Conservation (phyloP, 2,888 invertebrate species). For the Erannis defoliaria region DNA sequence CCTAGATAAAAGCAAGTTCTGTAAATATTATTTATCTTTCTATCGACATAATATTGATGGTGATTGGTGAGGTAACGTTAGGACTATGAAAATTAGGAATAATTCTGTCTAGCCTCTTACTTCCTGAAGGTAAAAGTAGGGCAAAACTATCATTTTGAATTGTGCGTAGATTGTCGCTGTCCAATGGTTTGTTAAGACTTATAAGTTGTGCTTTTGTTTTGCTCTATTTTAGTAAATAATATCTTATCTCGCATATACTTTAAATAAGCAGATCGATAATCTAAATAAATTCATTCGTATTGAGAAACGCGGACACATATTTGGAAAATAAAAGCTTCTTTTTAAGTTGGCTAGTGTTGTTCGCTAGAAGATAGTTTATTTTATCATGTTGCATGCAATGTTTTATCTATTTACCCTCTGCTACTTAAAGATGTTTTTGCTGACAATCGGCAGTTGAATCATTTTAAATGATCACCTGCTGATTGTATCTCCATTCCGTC, state of each 20-base stretch:
- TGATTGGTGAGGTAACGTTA: constrained; percentile 53
- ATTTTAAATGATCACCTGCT: too few relatives aligned
- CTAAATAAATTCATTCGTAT: too few relatives aligned
- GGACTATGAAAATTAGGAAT: constrained; percentile 58
- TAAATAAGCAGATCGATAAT: too few relatives aligned
- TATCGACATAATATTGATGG: constrained; percentile 31
- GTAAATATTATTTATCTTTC: constrained; percentile 48
- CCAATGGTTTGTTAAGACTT: constrained; percentile 9
- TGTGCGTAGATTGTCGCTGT: constrained; percentile 44
- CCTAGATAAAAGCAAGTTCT: constrained; percentile 53
- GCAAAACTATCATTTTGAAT: constrained; percentile 48
- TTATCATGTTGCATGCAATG: too few relatives aligned
- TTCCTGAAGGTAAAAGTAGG: constrained; percentile 59
- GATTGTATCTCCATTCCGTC: too few relatives aligned
- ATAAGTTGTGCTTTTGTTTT: not conserved
- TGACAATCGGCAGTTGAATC: too few relatives aligned
- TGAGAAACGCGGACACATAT: too few relatives aligned
- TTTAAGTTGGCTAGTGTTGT: too few relatives aligned
- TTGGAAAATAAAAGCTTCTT: too few relatives aligned
- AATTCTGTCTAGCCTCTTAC: constrained; percentile 46
- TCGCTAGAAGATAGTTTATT: too few relatives aligned
- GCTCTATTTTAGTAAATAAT: not conserved
- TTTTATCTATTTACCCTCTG: too few relatives aligned
- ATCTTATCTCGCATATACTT: not conserved
- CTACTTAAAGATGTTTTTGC: too few relatives aligned